A percentile compares a stretch with the other conserved stretches of the same genome.
These are phyloP conservation scores for Harpalus rufipes DNA, from an alignment of 2,888 invertebrate genomes.

Conservation along the genomic window DNA sequence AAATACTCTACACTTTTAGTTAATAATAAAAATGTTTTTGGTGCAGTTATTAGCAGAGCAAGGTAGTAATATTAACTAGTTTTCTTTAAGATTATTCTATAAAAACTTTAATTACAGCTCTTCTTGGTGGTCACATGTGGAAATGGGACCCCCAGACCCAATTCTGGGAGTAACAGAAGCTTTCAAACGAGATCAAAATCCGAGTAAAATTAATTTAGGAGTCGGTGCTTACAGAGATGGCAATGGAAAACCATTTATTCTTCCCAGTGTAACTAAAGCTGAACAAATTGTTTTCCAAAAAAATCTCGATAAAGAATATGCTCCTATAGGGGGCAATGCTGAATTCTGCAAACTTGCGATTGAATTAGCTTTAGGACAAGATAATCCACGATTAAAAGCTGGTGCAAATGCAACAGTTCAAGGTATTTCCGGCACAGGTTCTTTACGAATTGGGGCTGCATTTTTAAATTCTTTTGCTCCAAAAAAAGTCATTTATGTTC, in stretches of 20 bases:
- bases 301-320: conserved; percentile 95
- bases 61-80: conserved; percentile 67
- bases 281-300: conserved; percentile 86
- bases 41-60: conserved; percentile 68
- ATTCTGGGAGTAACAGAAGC: conserved; percentile 99
- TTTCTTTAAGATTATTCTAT: not conserved
- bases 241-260: conserved; percentile 95
- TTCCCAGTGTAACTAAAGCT: conserved; percentile 93
- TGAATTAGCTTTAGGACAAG: conserved; percentile 91
- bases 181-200: conserved; percentile 91
- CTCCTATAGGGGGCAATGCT: conserved; percentile 91
- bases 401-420: conserved; percentile 88
- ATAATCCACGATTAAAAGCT: conserved; percentile 83
- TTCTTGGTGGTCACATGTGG: conserved; percentile 92
- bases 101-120: conserved; percentile 79
- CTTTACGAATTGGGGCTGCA: conserved; percentile 94
- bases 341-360: conserved; percentile 92
- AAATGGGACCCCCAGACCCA: conserved; percentile 98
- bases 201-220: conserved; percentile 98
- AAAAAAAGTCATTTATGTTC: conserved; percentile 92
- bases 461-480: conserved; percentile 91
- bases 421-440: conserved; percentile 98
- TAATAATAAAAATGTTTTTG: conserved; percentile 68
- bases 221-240: conserved; percentile 99
- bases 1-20: conserved; percentile 68